phyloP scores from a whole-genome alignment of 1,140 invertebrate species.

The Drepana arcuata region DNA sequence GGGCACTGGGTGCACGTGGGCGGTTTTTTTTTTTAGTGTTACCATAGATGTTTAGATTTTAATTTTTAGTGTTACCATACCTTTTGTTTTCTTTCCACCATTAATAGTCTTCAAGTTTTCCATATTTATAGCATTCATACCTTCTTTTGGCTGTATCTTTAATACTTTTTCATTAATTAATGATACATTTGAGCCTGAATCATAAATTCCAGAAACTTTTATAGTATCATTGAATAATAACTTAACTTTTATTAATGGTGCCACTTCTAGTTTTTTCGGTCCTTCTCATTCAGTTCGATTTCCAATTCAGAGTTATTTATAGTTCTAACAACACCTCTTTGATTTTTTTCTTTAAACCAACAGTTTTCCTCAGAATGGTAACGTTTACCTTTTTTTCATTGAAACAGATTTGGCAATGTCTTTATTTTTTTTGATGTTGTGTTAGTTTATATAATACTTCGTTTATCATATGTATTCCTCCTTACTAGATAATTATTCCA shows the following conservation, averaged over 20 bases:
- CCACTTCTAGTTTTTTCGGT: constrained; percentile 6
- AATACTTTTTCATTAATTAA: constrained; percentile 5
- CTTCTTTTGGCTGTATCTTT: not conserved
- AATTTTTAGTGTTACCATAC: constrained; percentile 1
- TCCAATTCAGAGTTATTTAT: constrained; percentile 5
- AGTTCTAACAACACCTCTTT: not conserved
- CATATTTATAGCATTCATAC: not conserved
- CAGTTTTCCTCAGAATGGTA: constrained; percentile 1
- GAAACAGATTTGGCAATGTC: not conserved
- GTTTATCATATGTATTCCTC: not conserved
- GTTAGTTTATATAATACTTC: not conserved
- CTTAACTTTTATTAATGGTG: constrained; percentile 5
- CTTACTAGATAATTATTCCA: constrained; percentile 1
- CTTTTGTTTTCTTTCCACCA: constrained; percentile 2
- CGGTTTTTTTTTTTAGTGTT: too few relatives aligned
- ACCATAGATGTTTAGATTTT: too few relatives aligned
- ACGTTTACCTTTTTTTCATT: not conserved
- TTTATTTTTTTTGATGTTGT: not conserved
- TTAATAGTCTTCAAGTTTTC: constrained; percentile 3
- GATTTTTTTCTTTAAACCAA: constrained; percentile 2
- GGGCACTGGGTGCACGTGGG: too few relatives aligned
- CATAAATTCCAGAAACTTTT: constrained; percentile 3
- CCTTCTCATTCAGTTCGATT: constrained; percentile 1
- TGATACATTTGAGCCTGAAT: constrained; percentile 5
- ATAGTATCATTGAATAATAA: constrained; percentile 1